Evolutionary conservation across 2,797 vertebrate species (phyloP).

Genomic region (Typhlichthys eigenmanni): DNA sequence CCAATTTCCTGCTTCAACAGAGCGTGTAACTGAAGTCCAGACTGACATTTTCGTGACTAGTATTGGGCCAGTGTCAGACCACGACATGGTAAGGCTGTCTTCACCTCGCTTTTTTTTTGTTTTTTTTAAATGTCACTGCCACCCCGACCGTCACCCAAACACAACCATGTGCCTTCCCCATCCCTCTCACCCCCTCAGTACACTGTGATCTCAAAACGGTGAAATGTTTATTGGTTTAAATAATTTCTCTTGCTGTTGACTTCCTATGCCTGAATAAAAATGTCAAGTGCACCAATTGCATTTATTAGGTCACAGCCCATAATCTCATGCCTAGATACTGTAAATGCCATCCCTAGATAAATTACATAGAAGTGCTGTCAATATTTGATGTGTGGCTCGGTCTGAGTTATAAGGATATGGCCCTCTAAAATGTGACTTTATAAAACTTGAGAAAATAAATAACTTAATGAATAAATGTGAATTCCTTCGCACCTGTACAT

Average conservation of each 20-base stretch:
- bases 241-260: slow-evolving; percentile 45
- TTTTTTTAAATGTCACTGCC: slow-evolving; percentile 62
- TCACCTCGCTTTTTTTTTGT: slow-evolving; percentile 17
- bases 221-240: slow-evolving; percentile 49
- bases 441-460: too few relatives aligned
- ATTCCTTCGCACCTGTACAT: too few relatives aligned
- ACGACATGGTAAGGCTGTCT: slow-evolving; percentile 92
- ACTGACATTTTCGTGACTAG: slow-evolving; percentile 99
- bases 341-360: slow-evolving; percentile 18
- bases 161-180: slow-evolving; percentile 5
- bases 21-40: slow-evolving; percentile 99
- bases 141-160: neutral
- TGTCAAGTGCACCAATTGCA: slow-evolving; percentile 35
- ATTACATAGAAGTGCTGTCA: slow-evolving; percentile 16
- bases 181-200: slow-evolving; percentile 14
- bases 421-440: too few relatives aligned
- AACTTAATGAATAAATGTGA: too few relatives aligned
- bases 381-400: slow-evolving; percentile 8
- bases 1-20: slow-evolving; percentile 95
- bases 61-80: slow-evolving; percentile 98
- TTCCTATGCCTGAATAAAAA: slow-evolving; percentile 51
- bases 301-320: slow-evolving; percentile 15
- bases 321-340: slow-evolving; percentile 19
- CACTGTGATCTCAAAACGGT: slow-evolving; percentile 20
- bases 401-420: neutral